Evolutionary conservation across 1,140 invertebrate species (phyloP).

Genomic region (Eueides isabella): DNA sequence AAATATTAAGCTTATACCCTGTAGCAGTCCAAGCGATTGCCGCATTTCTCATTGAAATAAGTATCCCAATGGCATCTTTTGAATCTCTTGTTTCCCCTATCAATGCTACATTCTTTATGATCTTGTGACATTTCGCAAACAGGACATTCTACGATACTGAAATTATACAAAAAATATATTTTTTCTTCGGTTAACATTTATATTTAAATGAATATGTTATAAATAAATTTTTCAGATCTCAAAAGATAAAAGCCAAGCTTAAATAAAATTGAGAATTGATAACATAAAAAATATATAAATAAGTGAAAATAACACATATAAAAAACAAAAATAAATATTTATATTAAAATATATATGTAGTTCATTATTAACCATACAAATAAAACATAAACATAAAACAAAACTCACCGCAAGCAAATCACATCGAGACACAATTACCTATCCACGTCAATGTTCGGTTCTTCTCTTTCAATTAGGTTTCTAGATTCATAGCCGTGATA

Average conservation of each 20-base stretch:
- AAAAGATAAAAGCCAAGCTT: no score
- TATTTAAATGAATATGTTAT: no score
- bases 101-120: slow-evolving; percentile 58
- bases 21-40: slow-evolving; percentile 64
- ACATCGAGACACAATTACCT: slow-evolving; percentile 56
- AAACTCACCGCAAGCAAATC: slow-evolving; percentile 35
- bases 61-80: slow-evolving; percentile 62
- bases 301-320: background rate
- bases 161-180: background rate
- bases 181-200: no score
- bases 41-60: slow-evolving; percentile 65
- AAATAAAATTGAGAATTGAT: background rate
- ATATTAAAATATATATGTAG: no score
- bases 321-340: background rate
- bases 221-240: no score
- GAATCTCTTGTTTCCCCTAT: slow-evolving; percentile 55
- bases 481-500: slow-evolving; percentile 56
- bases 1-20: slow-evolving; percentile 48
- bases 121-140: slow-evolving; percentile 32
- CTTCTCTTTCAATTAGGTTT: slow-evolving; percentile 61
- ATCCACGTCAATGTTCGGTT: slow-evolving; percentile 44
- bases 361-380: no score
- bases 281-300: background rate
- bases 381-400: slow-evolving; percentile 21
- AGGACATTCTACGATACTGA: slow-evolving; percentile 32